Conservation (phyloP, 2,888 invertebrate genomes). For the Microctonus brassicae region DNA sequence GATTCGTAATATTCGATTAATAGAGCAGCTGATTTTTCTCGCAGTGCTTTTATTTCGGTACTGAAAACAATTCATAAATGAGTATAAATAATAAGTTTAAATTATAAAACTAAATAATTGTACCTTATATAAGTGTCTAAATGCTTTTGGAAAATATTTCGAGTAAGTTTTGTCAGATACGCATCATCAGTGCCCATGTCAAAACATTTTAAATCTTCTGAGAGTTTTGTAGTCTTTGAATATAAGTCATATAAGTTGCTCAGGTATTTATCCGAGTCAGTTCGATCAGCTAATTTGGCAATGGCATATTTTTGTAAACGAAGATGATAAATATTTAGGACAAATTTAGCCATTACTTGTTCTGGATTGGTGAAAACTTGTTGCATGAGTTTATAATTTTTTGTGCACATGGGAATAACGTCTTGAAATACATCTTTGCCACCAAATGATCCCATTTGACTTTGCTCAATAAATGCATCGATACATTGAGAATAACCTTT, state of each 20-base stretch:
- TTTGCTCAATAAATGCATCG: conserved; percentile 96
- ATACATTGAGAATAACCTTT: conserved; percentile 97
- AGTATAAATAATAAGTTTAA: background rate
- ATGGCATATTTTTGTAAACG: conserved; percentile 90
- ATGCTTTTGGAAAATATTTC: conserved; percentile 85
- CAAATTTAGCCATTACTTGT: conserved; percentile 98
- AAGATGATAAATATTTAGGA: conserved; percentile 93
- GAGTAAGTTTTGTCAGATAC: conserved; percentile 82
- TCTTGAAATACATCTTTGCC: conserved; percentile 93
- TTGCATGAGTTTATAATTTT: conserved; percentile 85
- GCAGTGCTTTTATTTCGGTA: conserved; percentile 83
- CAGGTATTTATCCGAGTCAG: conserved; percentile 89
- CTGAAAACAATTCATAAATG: conserved; percentile 60
- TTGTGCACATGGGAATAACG: conserved; percentile 89
- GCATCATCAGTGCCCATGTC: conserved; percentile 86
- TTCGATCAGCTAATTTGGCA: conserved; percentile 83
- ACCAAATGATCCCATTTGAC: conserved; percentile 90
- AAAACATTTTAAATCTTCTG: conserved; percentile 79
- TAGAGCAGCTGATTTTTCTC: conserved; percentile 81
- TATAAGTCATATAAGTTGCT: conserved; percentile 91
- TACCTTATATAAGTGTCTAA: conserved; percentile 83
- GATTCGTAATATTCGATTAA: conserved; percentile 90
- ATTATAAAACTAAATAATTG: conserved; percentile 46
- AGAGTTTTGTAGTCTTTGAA: conserved; percentile 84
- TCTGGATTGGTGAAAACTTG: conserved; percentile 96